Evolutionary conservation across 2,888 invertebrate genomes (phyloP), one percentile per base, ranked within the genome.

Genomic region (Xestia sexstrigata): DNA sequence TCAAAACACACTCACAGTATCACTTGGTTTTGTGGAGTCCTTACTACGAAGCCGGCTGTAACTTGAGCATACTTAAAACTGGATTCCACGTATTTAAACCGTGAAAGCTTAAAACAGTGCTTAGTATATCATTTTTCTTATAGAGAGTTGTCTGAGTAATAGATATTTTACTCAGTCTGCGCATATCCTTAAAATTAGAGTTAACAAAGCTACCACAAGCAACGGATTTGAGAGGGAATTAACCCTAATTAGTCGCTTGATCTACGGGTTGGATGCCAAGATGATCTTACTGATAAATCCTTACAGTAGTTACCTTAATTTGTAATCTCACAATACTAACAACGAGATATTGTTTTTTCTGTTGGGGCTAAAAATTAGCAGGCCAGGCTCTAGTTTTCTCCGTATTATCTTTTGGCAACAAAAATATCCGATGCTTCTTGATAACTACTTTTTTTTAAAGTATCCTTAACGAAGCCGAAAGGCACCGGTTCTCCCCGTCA

Each of bases 221-320:
- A 63, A 63, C 13, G 63, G 39, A 23, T 63, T 63, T 63, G 13
- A 39, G n/a, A 63, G 63, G 63, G 39, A 39, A 63, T 63, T 63
- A 63, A 20, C n/a, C 23, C 63, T n/a, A n/a, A 63, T 63, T 63
- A n/a, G 63, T 63, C 7, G 7, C 13, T 39, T 13, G 23, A 39
- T 9, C 23, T 35, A 39, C 3, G 7, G 63, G 15, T 63, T 13
- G 23, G 35, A 23, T 23, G 39, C 23, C 39, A 6, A 63, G 35
- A 15, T 39, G 13, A 63, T 39, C n/a, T n/a, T n/a, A 39, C 39
- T 7, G n/a, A 39, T 63, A 13, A 39, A 63, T n/a, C 23, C 62
- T 39, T 63, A 63, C 63, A 39, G 7, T 39, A 23, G 23, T 39
- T 13, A 23, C 23, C 23, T 39, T 63, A 13, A 17, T 8, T 55